Conservation (phyloP, 2,113 vertebrate genomes). For the Anoplopoma fimbria region DNA sequence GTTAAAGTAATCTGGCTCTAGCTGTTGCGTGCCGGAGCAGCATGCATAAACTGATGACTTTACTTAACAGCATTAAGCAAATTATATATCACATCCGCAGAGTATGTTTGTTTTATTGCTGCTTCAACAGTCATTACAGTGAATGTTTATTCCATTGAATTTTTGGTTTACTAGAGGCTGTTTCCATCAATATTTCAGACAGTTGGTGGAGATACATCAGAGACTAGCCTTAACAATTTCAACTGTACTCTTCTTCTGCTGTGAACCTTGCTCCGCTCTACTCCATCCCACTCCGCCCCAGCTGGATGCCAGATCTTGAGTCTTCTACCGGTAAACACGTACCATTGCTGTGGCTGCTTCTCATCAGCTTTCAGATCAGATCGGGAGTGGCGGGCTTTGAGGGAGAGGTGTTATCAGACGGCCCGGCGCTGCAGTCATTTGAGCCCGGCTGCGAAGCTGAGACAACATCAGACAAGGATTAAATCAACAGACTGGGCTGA, state of each 20-base stretch:
- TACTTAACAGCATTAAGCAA: conserved; percentile 27
- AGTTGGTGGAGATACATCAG: not conserved
- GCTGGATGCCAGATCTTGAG: conserved; percentile 41
- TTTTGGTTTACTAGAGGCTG: not conserved
- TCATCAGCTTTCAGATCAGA: conserved; percentile 75
- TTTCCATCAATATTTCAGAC: not conserved
- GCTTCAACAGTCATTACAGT: not conserved
- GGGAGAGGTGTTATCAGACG: conserved; percentile 66
- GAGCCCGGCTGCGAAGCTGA: conserved; percentile 57
- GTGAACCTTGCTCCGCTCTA: conserved; percentile 15
- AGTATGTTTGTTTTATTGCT: not conserved
- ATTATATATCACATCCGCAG: conserved; percentile 14
- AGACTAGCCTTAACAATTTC: conserved; percentile 6
- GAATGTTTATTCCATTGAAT: not conserved
- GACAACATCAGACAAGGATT: conserved; percentile 82
- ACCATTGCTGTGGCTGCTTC: conserved; percentile 34
- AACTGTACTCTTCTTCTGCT: not conserved
- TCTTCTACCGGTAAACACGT: conserved; percentile 50
- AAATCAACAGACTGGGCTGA: conserved; percentile 76
- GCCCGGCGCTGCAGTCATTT: conserved; percentile 58
- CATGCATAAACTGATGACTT: conserved; percentile 9
- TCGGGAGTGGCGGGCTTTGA: conserved; percentile 46
- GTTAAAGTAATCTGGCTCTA: conserved; percentile 5
- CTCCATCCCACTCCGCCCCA: conserved; percentile 15
- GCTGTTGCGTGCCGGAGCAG: not conserved